Base-by-base conservation (phyloP, 2,888 invertebrate genomes). In the Limnephilus auricula region DNA sequence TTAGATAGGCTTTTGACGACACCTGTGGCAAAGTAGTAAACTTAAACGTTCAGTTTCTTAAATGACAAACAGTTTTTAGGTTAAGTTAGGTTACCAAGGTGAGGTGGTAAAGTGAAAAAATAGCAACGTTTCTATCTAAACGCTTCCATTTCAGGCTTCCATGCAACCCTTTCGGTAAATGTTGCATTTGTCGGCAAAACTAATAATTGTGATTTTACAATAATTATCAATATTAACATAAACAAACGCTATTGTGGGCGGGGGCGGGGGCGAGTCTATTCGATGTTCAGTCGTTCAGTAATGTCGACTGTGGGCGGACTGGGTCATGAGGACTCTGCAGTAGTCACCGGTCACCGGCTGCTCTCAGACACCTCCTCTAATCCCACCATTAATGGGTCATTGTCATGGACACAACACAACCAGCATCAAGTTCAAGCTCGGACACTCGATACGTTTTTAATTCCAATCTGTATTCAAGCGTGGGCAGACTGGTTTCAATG, bases 281-380 rank as follows among this genome's bases (percentile, higher is more conserved):
- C 25, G 65, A 25, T n/a, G 65, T 65, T 65, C 65, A 65, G 65
- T 65, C 25, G 65, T 25, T 65, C 65, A 65, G 65, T n/a, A 65
- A 65, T 65, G 65, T 37, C 32, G 82, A 15, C 82, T 5, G 85
- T 85, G n/a, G 85, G 85, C 37, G 85, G 85, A 85, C 85, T 85
- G 85, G 85, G 85, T n/a, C 85, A 85, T 40, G 30, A 30, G 85
- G 85, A 85, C 45, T 65, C 9, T n/a, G 65, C 2, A 25, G 65
- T 65, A 65, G 65, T 25, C 65, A 30, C 37, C 25, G 30, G n/a
- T 25, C 85, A 25, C 12, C 30, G n/a, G 25, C 5, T 30, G 37
- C 40, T n/a, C 84, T 10, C 37, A n/a, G 34, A n/a, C 84, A 34
- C 32, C 80, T 32, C 30, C 25, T 37, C 82, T 25, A 15, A 34